Evolutionary conservation across 2,113 vertebrate genomes (phyloP).

Genomic region (Naja naja): DNA sequence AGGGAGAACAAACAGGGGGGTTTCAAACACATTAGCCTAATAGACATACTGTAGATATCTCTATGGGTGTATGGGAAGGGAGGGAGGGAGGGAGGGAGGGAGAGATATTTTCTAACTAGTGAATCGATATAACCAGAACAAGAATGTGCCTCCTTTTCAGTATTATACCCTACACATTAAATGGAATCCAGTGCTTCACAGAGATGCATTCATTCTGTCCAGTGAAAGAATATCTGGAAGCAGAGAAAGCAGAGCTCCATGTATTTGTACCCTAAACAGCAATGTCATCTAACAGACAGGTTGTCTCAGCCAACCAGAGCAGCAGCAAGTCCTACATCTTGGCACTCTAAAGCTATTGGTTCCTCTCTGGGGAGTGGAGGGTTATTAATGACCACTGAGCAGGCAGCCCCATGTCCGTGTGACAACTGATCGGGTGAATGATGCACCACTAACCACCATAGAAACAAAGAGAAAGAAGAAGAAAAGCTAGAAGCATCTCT

Average conservation of each 20-base stretch:
- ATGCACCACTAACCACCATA: constrained; percentile 80
- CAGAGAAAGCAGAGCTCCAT: constrained; percentile 68
- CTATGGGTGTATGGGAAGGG: no score
- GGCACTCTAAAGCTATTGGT: constrained; percentile 75
- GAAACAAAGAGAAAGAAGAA: constrained; percentile 69
- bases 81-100: fast-evolving
- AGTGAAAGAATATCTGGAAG: constrained; percentile 60
- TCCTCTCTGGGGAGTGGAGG: constrained; percentile 75
- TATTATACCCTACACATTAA: neutral
- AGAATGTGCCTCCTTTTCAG: constrained; percentile 37
- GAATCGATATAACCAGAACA: constrained; percentile 32
- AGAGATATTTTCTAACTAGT: neutral
- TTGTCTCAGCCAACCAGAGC: constrained; percentile 77
- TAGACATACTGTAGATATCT: neutral
- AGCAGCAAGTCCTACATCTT: constrained; percentile 64
- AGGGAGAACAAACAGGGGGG: neutral
- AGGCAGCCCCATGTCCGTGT: constrained; percentile 83
- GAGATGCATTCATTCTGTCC: neutral
- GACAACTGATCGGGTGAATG: constrained; percentile 78
- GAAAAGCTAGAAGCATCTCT: constrained; percentile 59
- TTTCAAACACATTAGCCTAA: neutral
- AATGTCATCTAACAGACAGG: constrained; percentile 73
- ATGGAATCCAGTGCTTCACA: neutral
- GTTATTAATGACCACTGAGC: constrained; percentile 84
- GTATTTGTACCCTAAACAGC: constrained; percentile 66